Evolutionary conservation across 2,113 vertebrate genomes (phyloP).

Genomic region (Corvus moneduloides): DNA sequence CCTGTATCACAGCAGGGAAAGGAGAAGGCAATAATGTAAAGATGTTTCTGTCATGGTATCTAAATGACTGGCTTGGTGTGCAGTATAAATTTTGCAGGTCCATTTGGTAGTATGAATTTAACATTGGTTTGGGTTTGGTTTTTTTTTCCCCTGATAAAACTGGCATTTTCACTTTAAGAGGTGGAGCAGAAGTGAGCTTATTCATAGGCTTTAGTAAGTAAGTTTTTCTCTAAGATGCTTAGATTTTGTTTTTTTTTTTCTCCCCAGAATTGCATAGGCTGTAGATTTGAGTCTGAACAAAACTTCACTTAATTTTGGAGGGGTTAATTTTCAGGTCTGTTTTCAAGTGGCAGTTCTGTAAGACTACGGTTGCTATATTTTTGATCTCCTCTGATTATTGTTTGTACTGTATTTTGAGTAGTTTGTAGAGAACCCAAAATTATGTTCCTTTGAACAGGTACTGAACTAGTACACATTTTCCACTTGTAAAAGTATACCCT

Average conservation of each 20-base stretch:
- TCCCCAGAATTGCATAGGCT: not conserved
- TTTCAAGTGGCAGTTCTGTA: not conserved
- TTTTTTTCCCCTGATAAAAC: too few species aligned
- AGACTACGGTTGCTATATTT: not conserved
- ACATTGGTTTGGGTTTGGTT: too few species aligned
- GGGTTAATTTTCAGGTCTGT: not conserved
- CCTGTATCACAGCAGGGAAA: not conserved
- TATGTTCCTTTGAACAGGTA: not conserved
- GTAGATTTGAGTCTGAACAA: not conserved
- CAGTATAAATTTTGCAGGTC: not conserved
- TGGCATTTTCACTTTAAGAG: not conserved
- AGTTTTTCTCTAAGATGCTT: not conserved
- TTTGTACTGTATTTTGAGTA: not conserved
- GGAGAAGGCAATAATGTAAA: not conserved
- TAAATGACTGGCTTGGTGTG: not conserved
- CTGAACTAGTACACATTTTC: not conserved
- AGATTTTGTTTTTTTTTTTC: not conserved
- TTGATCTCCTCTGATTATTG: not conserved
- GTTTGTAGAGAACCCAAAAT: not conserved
- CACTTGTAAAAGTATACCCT: not conserved
- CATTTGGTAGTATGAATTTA: not conserved
- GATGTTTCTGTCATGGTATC: not conserved
- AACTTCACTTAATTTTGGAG: not conserved
- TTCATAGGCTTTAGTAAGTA: not conserved
- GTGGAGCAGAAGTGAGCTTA: not conserved